Conservation (phyloP, 2,113 vertebrate genomes). For the Forbesichthys papilliferus region DNA sequence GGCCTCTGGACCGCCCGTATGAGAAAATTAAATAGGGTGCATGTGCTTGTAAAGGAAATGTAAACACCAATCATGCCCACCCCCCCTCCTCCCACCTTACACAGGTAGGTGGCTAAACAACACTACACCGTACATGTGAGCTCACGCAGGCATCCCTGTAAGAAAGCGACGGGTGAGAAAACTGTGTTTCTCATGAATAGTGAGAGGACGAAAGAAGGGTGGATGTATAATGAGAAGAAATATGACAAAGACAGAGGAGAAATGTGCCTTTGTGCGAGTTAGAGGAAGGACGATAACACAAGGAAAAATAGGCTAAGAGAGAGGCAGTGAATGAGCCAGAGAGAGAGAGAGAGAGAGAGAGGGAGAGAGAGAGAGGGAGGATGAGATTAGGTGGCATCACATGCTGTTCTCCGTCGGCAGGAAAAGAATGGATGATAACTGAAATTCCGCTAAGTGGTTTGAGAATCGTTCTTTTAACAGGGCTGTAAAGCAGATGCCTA, state of each 20-base stretch:
- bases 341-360: too few relatives aligned
- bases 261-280: conserved; percentile 38
- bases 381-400: too few relatives aligned
- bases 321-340: too few relatives aligned
- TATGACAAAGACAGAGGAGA: conserved; percentile 35
- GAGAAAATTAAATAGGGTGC: conserved; percentile 52
- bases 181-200: conserved; percentile 30
- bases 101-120: conserved; percentile 26
- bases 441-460: too few relatives aligned
- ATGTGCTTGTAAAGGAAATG: conserved; percentile 10
- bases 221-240: conserved; percentile 38
- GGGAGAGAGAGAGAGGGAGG: too few relatives aligned
- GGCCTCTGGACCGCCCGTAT: conserved; percentile 53
- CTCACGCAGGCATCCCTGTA: background rate
- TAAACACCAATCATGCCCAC: conserved; percentile 9
- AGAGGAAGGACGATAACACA: background rate
- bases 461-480: too few relatives aligned
- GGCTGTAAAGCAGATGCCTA: too few relatives aligned
- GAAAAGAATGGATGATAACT: too few relatives aligned
- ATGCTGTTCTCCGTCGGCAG: too few relatives aligned
- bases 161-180: background rate
- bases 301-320: too few relatives aligned
- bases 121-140: background rate
- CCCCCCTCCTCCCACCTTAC: conserved; percentile 7
- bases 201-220: conserved; percentile 36